Evolutionary conservation across 1,140 invertebrate species (phyloP).

Genomic region (Heliconius nattereri): DNA sequence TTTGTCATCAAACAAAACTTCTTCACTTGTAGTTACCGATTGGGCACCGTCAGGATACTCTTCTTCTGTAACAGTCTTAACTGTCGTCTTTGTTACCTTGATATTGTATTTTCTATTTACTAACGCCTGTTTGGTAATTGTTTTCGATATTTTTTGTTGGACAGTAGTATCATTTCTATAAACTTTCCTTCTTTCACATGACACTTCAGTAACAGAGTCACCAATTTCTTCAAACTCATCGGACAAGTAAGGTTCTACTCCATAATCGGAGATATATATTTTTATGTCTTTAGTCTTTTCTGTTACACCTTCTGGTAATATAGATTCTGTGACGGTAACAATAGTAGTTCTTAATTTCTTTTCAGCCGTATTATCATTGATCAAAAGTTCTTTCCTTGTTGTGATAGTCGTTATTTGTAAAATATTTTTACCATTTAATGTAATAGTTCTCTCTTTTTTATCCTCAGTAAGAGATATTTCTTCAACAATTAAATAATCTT

Average conservation of each 20-base stretch:
- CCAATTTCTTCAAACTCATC: slow-evolving; percentile 34
- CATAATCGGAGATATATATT: slow-evolving; percentile 30
- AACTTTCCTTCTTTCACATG: background rate
- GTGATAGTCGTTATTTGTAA: slow-evolving; percentile 32
- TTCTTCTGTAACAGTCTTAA: slow-evolving; percentile 18
- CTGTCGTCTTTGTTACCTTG: background rate
- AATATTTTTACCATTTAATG: slow-evolving; percentile 26
- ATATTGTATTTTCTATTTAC: slow-evolving; percentile 11
- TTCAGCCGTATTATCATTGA: background rate
- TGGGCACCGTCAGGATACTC: slow-evolving; percentile 17
- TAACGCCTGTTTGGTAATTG: slow-evolving; percentile 17
- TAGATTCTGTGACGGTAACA: slow-evolving; percentile 31
- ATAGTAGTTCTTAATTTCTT: slow-evolving; percentile 30
- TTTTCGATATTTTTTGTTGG: slow-evolving; percentile 18
- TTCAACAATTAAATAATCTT: slow-evolving; percentile 26
- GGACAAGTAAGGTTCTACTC: background rate
- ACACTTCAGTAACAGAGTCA: slow-evolving; percentile 28
- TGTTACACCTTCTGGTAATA: slow-evolving; percentile 30
- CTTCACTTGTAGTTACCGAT: slow-evolving; percentile 19
- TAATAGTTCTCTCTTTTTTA: slow-evolving; percentile 30
- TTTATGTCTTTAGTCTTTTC: slow-evolving; percentile 33
- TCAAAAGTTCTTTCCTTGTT: slow-evolving; percentile 31
- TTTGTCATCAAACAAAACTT: slow-evolving; percentile 2
- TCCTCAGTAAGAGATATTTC: slow-evolving; percentile 28
- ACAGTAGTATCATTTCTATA: background rate